Percentiles rank a stretch among this genome's conserved stretches.
phyloP scores from a whole-genome alignment of 2,113 vertebrate species.

The Clarias gariepinus region DNA sequence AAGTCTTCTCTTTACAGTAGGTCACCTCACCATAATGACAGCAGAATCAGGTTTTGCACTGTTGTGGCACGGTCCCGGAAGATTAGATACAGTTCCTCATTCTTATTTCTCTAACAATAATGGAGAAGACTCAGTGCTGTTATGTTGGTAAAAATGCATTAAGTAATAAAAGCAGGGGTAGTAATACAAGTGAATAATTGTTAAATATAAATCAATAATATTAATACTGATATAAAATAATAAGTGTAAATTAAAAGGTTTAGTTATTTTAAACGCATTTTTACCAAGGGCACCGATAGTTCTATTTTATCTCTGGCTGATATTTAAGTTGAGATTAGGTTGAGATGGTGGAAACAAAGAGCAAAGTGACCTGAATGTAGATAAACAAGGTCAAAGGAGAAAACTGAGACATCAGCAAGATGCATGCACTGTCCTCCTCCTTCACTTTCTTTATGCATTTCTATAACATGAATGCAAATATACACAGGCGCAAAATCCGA shows the following conservation, averaged over 20 bases:
- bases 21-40: neutral
- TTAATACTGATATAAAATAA: too few species aligned
- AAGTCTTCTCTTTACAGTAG: too few species aligned
- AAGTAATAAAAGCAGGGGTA: too few species aligned
- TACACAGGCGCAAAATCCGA: neutral
- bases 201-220: too few species aligned
- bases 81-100: neutral
- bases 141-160: neutral
- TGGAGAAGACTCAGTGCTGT: neutral
- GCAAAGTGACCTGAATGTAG: neutral
- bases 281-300: neutral
- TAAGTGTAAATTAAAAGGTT: neutral
- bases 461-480: neutral
- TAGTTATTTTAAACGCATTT: neutral
- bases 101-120: neutral
- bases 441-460: conserved; percentile 5
- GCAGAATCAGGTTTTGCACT: neutral
- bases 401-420: conserved; percentile 11
- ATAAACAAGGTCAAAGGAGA: conserved; percentile 18
- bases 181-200: too few species aligned
- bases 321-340: conserved; percentile 1
- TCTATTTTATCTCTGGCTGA: neutral
- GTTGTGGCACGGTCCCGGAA: too few species aligned
- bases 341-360: conserved; percentile 12
- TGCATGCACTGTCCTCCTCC: neutral